Percentiles rank a stretch among this genome's conserved stretches.
phyloP scores from a whole-genome alignment of 2,113 vertebrate genomes.

The Rhinopithecus roxellana region DNA sequence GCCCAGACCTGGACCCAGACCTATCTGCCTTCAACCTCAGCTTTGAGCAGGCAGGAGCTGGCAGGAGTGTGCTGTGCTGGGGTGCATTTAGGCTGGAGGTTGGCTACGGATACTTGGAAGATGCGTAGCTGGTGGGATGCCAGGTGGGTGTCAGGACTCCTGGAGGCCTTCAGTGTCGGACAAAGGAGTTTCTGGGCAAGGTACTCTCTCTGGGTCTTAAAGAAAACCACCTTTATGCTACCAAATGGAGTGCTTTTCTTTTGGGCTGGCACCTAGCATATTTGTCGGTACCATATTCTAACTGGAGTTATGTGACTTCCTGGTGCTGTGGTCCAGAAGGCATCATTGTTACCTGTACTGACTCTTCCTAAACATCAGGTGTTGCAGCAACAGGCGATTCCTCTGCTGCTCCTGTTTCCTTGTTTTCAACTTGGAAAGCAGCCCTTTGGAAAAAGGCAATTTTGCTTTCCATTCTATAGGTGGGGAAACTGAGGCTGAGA shows the following conservation, averaged over 20 bases:
- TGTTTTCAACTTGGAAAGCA: background rate
- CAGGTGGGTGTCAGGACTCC: background rate
- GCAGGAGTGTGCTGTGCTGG: background rate
- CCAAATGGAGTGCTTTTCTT: fast-evolving
- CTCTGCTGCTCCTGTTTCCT: fast-evolving
- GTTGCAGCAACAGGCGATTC: fast-evolving
- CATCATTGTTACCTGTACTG: fast-evolving
- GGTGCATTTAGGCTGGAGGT: background rate
- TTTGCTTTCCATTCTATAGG: background rate
- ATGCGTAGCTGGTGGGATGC: fast-evolving
- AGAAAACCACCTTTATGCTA: background rate
- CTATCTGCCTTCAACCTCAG: too few relatives aligned
- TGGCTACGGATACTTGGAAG: fast-evolving
- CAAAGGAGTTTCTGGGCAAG: background rate
- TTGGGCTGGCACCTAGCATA: fast-evolving
- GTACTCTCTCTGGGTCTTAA: background rate
- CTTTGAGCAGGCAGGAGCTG: too few relatives aligned
- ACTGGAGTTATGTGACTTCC: background rate
- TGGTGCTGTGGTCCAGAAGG: fast-evolving
- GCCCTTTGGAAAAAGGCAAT: background rate
- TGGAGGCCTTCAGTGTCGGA: fast-evolving
- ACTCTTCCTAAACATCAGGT: background rate
- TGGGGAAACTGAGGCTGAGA: background rate
- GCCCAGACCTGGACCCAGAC: background rate
- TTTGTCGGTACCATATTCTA: fast-evolving